Percentiles rank a stretch among this genome's conserved stretches.
Evolutionary conservation across 2,797 vertebrate genomes (phyloP).

Genomic region (Borostomias antarcticus): DNA sequence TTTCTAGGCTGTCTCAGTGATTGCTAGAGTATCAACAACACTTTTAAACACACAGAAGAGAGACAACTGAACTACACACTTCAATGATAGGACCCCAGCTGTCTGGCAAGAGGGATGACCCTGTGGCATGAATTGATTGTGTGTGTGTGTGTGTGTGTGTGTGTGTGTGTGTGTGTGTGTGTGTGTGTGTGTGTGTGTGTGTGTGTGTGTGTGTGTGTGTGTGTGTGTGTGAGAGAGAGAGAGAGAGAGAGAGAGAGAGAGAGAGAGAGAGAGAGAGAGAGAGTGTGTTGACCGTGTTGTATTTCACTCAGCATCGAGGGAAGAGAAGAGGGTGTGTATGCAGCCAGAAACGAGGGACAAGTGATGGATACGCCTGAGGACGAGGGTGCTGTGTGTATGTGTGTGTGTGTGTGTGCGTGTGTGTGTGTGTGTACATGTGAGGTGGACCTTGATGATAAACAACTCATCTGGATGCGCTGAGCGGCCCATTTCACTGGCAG

Average conservation of each 20-base stretch:
- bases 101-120: too few relatives aligned
- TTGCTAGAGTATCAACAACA: too few relatives aligned
- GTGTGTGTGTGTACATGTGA: background rate
- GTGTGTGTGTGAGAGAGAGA: constrained; percentile 2
- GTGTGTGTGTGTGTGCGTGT: constrained; percentile 16
- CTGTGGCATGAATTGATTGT: too few relatives aligned
- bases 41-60: too few relatives aligned
- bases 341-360: background rate
- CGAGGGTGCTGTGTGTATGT: constrained; percentile 21
- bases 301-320: background rate
- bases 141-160: background rate
- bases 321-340: background rate
- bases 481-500: too few relatives aligned
- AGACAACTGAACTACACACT: too few relatives aligned
- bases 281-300: background rate
- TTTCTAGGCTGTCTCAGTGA: too few relatives aligned
- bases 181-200: background rate
- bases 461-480: too few relatives aligned
- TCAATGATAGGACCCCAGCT: too few relatives aligned
- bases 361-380: too few relatives aligned
- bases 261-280: background rate
- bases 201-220: background rate
- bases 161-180: background rate
- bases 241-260: background rate
- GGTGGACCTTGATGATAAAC: too few relatives aligned